phyloP scores from a whole-genome alignment of 2,113 vertebrate genomes.

The Corythoichthys intestinalis region DNA sequence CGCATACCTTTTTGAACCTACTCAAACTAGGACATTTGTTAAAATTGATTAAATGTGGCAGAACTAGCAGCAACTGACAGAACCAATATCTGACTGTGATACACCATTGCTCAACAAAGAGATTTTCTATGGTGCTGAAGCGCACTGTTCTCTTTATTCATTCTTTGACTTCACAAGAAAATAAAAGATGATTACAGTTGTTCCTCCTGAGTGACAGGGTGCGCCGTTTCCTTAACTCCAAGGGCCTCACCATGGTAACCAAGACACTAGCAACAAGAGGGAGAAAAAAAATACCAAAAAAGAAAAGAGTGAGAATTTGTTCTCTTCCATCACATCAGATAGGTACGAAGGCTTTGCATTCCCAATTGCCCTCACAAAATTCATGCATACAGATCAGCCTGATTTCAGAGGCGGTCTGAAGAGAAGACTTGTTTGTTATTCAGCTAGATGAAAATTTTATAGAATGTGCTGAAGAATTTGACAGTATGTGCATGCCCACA shows the following conservation, averaged over 20 bases:
- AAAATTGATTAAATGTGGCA: constrained; percentile 7
- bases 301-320: constrained; percentile 28
- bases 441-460: constrained; percentile 9
- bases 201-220: constrained; percentile 29
- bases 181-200: constrained; percentile 36
- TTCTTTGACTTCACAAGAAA: constrained; percentile 26
- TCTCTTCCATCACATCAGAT: constrained; percentile 32
- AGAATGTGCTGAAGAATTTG: constrained; percentile 9
- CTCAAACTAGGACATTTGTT: background rate
- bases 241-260: constrained; percentile 31
- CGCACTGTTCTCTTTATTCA: constrained; percentile 37
- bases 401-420: constrained; percentile 10
- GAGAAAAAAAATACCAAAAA: constrained; percentile 6
- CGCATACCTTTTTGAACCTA: background rate
- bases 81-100: constrained; percentile 18
- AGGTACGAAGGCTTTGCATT: constrained; percentile 29
- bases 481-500: background rate
- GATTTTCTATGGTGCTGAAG: constrained; percentile 21
- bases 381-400: constrained; percentile 34
- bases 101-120: constrained; percentile 27
- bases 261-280: constrained; percentile 13
- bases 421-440: constrained; percentile 29
- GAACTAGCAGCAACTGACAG: constrained; percentile 12
- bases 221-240: constrained; percentile 4
- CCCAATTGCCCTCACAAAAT: constrained; percentile 10